A percentile compares a stretch with the other conserved stretches of the same genome.
Evolutionary conservation across 2,888 invertebrate species (phyloP).

Genomic region (Clitarchus hookeri): DNA sequence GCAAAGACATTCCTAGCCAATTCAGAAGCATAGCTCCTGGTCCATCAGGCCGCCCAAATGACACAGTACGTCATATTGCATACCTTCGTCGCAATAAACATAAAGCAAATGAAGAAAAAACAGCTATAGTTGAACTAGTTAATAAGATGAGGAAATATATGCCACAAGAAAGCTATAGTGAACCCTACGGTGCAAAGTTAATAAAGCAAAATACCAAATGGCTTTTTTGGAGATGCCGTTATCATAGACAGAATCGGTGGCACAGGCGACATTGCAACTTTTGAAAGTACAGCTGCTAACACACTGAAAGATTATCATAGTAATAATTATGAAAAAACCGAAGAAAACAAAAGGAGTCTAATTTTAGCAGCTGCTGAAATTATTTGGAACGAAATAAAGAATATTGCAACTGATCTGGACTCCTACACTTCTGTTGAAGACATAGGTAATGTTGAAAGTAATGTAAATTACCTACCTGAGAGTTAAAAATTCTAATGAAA

Average conservation of each 20-base stretch:
- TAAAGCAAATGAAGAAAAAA: not conserved
- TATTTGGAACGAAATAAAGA: not conserved
- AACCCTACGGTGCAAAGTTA: not conserved
- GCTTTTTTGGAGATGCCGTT: not conserved
- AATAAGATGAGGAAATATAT: slow-evolving; percentile 15
- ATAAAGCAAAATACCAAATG: not conserved
- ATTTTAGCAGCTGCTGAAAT: slow-evolving; percentile 22
- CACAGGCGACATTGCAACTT: not conserved
- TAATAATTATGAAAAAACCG: not conserved
- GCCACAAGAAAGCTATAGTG: not conserved
- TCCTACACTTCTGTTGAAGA: not conserved
- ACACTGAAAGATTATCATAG: slow-evolving; percentile 20
- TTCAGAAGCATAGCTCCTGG: slow-evolving; percentile 9
- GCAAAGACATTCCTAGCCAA: not conserved
- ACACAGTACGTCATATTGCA: not conserved
- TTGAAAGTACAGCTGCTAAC: slow-evolving; percentile 11
- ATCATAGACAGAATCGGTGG: not conserved
- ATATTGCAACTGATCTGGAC: not conserved
- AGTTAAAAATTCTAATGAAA: not conserved
- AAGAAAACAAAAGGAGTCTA: slow-evolving; percentile 10
- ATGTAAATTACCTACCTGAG: not conserved
- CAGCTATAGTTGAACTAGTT: slow-evolving; percentile 15
- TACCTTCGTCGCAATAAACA: not conserved
- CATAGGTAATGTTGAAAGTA: not conserved
- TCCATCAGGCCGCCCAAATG: not conserved